Percentiles rank a stretch among this genome's conserved stretches.
These are phyloP conservation scores for Psittacara wagleri DNA, from an alignment of 2,113 vertebrate species.

Conservation along the genomic window DNA sequence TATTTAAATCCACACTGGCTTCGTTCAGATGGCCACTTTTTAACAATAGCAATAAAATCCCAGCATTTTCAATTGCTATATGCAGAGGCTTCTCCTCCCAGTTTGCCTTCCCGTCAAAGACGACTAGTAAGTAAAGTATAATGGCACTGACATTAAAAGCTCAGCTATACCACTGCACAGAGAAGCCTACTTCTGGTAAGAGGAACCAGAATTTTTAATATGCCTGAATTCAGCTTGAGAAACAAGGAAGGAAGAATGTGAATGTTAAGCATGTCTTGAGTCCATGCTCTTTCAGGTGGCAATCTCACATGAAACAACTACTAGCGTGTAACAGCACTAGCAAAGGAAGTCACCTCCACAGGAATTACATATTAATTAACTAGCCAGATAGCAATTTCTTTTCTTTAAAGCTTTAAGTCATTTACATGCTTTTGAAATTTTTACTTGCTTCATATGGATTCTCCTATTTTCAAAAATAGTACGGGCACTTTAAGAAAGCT, in stretches of 20 bases:
- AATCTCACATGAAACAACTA: not conserved
- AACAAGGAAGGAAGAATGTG: not conserved
- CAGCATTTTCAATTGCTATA: not conserved
- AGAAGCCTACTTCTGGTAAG: not conserved
- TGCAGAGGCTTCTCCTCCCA: not conserved
- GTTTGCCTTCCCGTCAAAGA: not conserved
- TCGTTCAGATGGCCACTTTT: not conserved
- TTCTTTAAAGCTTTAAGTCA: not conserved
- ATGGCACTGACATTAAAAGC: not conserved
- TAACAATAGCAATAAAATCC: not conserved
- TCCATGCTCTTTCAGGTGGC: not conserved
- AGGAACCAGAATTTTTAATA: not conserved
- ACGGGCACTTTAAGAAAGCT: not conserved
- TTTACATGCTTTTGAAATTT: not conserved
- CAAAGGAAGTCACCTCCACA: not conserved
- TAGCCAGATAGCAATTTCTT: not conserved
- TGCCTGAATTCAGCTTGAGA: not conserved
- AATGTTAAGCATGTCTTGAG: not conserved
- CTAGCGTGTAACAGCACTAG: not conserved
- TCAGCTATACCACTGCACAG: not conserved
- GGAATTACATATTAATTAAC: not conserved
- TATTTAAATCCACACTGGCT: not conserved
- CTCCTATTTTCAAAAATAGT: not conserved
- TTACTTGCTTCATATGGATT: not conserved
- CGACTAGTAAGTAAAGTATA: not conserved